phyloP scores from a whole-genome alignment of 2,113 vertebrate species.

The Gila orcuttii region DNA sequence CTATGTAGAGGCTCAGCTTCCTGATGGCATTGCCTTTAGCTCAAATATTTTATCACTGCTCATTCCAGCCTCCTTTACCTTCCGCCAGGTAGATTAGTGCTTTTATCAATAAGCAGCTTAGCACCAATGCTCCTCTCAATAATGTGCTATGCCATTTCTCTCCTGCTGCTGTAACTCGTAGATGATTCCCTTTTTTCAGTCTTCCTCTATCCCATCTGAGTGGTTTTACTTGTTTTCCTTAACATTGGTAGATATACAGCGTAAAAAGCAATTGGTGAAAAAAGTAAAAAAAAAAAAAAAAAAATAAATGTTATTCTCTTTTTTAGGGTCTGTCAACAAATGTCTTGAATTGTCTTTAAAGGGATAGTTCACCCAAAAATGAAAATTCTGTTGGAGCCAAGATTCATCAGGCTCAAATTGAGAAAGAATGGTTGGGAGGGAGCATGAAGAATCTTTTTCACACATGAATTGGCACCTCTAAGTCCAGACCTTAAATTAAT shows the following conservation, averaged over 20 bases:
- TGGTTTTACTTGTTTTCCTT: constrained; percentile 28
- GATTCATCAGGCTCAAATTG: no score
- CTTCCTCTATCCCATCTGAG: constrained; percentile 52
- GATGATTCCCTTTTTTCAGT: constrained; percentile 57
- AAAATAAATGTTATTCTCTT: no score
- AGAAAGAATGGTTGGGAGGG: no score
- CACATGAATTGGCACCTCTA: no score
- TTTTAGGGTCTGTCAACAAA: neutral
- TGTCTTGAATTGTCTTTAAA: neutral
- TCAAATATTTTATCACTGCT: constrained; percentile 78
- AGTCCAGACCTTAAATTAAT: no score
- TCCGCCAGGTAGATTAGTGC: constrained; percentile 82
- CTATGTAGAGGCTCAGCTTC: constrained; percentile 73
- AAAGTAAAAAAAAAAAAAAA: neutral
- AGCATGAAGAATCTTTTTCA: no score
- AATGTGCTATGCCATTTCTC: constrained; percentile 71
- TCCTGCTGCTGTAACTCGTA: constrained; percentile 66
- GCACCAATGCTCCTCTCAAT: constrained; percentile 79
- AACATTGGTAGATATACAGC: neutral
- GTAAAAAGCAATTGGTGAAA: neutral
- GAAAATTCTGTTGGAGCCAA: no score
- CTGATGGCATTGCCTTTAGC: constrained; percentile 76
- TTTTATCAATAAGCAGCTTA: constrained; percentile 85
- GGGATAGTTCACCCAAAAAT: no score
- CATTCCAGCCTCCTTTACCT: constrained; percentile 77